Evolutionary conservation across 2,888 invertebrate genomes (phyloP), one percentile per base, ranked within the genome.

Genomic region (Clostera curtula): DNA sequence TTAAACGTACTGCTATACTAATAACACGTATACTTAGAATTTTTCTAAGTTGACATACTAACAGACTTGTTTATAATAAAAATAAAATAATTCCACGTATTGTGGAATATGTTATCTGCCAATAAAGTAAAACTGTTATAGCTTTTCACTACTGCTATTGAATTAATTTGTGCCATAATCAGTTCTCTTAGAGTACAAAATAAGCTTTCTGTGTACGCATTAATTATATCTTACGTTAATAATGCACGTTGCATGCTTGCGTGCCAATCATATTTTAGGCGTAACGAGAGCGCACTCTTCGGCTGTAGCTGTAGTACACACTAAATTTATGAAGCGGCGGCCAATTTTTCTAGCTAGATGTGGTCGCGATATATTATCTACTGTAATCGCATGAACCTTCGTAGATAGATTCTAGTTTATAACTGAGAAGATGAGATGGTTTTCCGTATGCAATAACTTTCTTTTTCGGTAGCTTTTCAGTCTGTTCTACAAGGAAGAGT

Each of bases 381-480:
- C 44, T 55, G 41, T 60, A 58, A 58, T 68, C 70, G 72, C 73
- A 73, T 74, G 69, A 68, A 63, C 49, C 40, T 60, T 71, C 72
- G 68, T 23, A 52, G 35, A 60, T 74, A 74, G 65, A 55, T 49
- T 50, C 46, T 75, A 72, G 70, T 60, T 57, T 55, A 42, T 63
- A 64, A 60, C 49, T 51, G 49, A 43, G 57, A 35, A 38, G 40
- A 57, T 57, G 62, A 64, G 61, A 61, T 49, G 28, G 25, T 37
- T 34, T 49, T 46, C 27, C 17, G 31, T 46, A 48, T 42, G 38
- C 34, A 23, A 37, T 41, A 29, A 31, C 36, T 39, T 32, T 32
- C 35, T 28, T n/a, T 18, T 25, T 18, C 10, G 8, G 19, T 19
- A 12, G 25, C 12, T 19, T 19, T 19, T 19, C n/a, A n/a, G n/a